A percentile compares a stretch with the other conserved stretches of the same genome.
Evolutionary conservation across 2,888 invertebrate genomes (phyloP).

Genomic region (Lacanobia wlatinum): DNA sequence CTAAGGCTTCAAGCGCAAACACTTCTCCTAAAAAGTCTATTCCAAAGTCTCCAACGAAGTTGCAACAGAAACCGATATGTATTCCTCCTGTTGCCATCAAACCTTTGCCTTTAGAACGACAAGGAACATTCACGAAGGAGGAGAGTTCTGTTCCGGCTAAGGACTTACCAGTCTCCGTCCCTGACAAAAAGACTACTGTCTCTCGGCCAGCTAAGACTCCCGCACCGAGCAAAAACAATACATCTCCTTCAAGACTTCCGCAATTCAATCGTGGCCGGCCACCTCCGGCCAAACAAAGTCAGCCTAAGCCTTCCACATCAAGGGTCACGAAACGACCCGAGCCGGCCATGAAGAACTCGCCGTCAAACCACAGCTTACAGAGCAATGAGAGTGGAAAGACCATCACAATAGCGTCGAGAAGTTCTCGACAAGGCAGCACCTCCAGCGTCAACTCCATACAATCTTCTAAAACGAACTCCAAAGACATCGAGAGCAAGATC

Average conservation of each 20-base stretch:
- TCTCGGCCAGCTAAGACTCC: conserved; percentile 74
- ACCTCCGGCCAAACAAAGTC: conserved; percentile 73
- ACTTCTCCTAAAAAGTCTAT: conserved; percentile 84
- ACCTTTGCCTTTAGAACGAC: conserved; percentile 93
- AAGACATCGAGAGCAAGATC: conserved; percentile 94
- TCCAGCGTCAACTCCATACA: conserved; percentile 92
- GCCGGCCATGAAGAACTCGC: conserved; percentile 85
- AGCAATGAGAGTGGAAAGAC: conserved; percentile 89
- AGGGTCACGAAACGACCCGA: conserved; percentile 75
- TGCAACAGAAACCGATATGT: conserved; percentile 73
- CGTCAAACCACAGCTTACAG: conserved; percentile 91
- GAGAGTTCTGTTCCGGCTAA: conserved; percentile 89
- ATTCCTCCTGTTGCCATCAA: conserved; percentile 77
- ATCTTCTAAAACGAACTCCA: conserved; percentile 87
- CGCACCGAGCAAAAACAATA: conserved; percentile 80
- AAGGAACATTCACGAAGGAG: conserved; percentile 98
- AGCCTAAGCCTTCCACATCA: conserved; percentile 69
- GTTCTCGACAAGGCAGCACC: conserved; percentile 84
- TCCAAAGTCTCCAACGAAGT: conserved; percentile 79
- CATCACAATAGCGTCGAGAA: conserved; percentile 80
- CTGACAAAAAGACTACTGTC: conserved; percentile 75
- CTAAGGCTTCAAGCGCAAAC: conserved; percentile 75
- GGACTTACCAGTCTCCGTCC: conserved; percentile 81
- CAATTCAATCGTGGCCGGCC: conserved; percentile 79
- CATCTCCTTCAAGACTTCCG: conserved; percentile 87